A percentile compares a stretch with the other conserved stretches of the same genome.
Conservation (phyloP, 1,140 invertebrate genomes). For the Bombus balteatus region DNA sequence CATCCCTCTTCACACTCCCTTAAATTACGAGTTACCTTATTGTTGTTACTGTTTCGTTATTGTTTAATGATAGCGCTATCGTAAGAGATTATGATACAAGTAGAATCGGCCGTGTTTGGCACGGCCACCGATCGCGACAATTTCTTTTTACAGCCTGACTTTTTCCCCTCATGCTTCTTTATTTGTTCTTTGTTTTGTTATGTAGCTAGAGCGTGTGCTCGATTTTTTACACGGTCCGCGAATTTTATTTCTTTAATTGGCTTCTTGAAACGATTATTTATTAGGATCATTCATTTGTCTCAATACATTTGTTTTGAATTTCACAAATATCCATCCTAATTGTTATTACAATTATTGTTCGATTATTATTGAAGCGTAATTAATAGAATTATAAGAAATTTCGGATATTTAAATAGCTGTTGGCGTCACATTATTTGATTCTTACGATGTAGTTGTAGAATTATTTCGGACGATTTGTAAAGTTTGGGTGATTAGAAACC, state of each 20-base stretch:
- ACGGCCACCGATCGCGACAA: conserved; percentile 48
- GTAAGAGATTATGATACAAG: conserved; percentile 69
- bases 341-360: background rate
- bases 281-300: background rate
- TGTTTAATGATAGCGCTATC: conserved; percentile 60
- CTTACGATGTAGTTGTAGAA: no score
- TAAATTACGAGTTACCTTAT: conserved; percentile 62
- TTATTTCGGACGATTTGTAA: background rate
- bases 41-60: conserved; percentile 61
- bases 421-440: background rate
- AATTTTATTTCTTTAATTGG: background rate
- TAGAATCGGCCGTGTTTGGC: conserved; percentile 51
- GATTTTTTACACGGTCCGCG: conserved; percentile 19
- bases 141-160: conserved; percentile 49
- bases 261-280: background rate
- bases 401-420: background rate
- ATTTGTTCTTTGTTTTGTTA: conserved; percentile 7
- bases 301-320: background rate
- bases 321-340: background rate
- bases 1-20: conserved; percentile 15
- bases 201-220: background rate
- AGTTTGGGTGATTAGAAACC: background rate
- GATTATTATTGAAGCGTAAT: background rate
- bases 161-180: conserved; percentile 3
- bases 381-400: background rate